Evolutionary conservation across 2,113 vertebrate genomes (phyloP).

Genomic region (Psophia crepitans): DNA sequence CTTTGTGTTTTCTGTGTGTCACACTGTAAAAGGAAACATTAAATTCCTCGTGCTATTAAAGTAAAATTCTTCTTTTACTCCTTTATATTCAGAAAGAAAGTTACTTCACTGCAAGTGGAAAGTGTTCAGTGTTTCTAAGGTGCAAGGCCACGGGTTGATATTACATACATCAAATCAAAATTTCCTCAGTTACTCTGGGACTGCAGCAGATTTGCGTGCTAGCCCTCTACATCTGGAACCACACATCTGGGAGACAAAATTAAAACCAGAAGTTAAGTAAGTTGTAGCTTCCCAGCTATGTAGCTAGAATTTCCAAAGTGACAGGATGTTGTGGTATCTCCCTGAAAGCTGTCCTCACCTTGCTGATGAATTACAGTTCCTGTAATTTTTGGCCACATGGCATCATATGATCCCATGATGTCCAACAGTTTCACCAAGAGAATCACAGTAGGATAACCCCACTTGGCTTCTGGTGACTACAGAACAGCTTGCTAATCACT

Average conservation of each 20-base stretch:
- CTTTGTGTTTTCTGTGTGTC: background rate
- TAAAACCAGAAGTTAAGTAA: slow-evolving; percentile 45
- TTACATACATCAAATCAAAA: background rate
- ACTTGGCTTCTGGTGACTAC: background rate
- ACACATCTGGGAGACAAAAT: slow-evolving; percentile 35
- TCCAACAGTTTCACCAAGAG: background rate
- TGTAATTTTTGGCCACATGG: slow-evolving; percentile 28
- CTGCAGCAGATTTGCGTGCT: background rate
- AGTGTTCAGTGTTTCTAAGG: background rate
- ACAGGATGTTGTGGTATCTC: slow-evolving; percentile 49
- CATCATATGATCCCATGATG: background rate
- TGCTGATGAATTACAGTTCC: slow-evolving; percentile 40
- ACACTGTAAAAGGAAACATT: background rate
- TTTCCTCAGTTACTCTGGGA: background rate
- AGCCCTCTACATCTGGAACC: background rate
- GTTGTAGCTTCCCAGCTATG: slow-evolving; percentile 5
- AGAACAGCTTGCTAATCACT: background rate
- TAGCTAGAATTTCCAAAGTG: slow-evolving; percentile 38
- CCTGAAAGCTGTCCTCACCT: slow-evolving; percentile 56
- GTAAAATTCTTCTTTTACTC: background rate
- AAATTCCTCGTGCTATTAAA: background rate
- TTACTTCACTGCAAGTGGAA: background rate
- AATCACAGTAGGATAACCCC: background rate
- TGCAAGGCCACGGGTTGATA: background rate
- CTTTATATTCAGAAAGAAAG: background rate